Evolutionary conservation across 2,888 invertebrate genomes (phyloP), one percentile per base, ranked within the genome.

Genomic region (Phortica okadai): DNA sequence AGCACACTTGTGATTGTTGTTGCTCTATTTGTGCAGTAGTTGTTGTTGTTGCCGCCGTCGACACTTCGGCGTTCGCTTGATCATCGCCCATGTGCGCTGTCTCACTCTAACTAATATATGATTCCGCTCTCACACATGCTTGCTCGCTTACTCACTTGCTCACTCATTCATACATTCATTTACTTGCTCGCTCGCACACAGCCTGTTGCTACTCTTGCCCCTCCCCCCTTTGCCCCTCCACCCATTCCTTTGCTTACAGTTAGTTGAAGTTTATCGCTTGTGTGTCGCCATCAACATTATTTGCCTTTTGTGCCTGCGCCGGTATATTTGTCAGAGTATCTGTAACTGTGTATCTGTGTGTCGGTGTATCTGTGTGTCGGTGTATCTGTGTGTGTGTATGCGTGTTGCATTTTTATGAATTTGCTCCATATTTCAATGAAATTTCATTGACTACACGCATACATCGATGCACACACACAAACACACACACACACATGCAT

Each of bases 371-470:
- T 59, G 50, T 59, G 21, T 25, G 67, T 64, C 59, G 50, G 11
- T 74, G 59, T 59, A 11, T 66, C 5, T 66, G 16, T 56, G 70
- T 59, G 45, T n/a, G 3, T 62, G 10, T 62, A 81, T 81, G 78
- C 76, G 80, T 80, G 85, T 77, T 86, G 87, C 84, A 86, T 84
- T 84, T 70, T 86, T 82, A 88, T 88, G 86, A 80, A 88, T 85
- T 84, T 81, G 86, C 84, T 84, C 87, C 83, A 87, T 83, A 87
- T 87, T 86, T 87, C 82, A 87, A 83, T 85, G 80, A 86, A 86
- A 83, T 87, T 84, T 87, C 86, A 86, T 88, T 84, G 83, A 86
- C 80, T 80, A 69, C 45, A 21, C 45, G 21, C 44, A 69, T 14
- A 45, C 66, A 67, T 11, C 66, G 67, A 73, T 41, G 10, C 54